Evolutionary conservation across 2,888 invertebrate species (phyloP), one percentile per base, ranked within the genome.

Genomic region (Orchesella flavescens): DNA sequence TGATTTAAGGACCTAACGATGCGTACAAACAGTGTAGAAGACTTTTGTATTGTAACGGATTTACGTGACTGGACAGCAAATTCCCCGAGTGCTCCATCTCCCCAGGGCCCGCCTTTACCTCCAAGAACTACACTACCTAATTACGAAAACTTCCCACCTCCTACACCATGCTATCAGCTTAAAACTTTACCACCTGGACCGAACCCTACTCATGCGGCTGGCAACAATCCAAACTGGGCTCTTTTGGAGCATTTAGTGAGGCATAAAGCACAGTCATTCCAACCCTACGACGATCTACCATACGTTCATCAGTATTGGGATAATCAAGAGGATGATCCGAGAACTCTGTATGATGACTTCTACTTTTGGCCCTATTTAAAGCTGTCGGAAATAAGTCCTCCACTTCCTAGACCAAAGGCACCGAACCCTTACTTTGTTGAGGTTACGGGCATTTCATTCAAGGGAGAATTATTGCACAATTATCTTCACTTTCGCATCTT

Each of bases 381-480:
- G 13, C 10, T 19, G 17, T 9, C 17, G 2, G 34, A 19, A 5
- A 12, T 19, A 3, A 17, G 13, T 3, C 66, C 44, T 15, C n/a
- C 66, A 1, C 57, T 63, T 23, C 84, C 84, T 0, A 23, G 34
- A 12, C 12, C 17, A 4, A 17, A 24, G 0, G 75, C 80, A 21
- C 80, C 75, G 1, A 84, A 84, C 17, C 84, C 84, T 4, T 84
- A 81, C 44, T 84, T 74, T 17, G 53, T 84, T 12, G 84, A 84
- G 59, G 84, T 78, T 0, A 63, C 69, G 1, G 82, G 84, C 9
- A 77, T 84, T 7, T 77, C 73, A 0, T 44, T 84, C 1, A 84
- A 82, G 24, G 84, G 82, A 12, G 82, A 78, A 19, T 34, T 82
- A 5, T 71, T 82, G 7, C 84, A 84, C 17, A 84, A 84, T 23